Percentiles rank a stretch among this genome's conserved stretches.
phyloP scores from a whole-genome alignment of 2,113 vertebrate species.

The Gymnarchus niloticus region DNA sequence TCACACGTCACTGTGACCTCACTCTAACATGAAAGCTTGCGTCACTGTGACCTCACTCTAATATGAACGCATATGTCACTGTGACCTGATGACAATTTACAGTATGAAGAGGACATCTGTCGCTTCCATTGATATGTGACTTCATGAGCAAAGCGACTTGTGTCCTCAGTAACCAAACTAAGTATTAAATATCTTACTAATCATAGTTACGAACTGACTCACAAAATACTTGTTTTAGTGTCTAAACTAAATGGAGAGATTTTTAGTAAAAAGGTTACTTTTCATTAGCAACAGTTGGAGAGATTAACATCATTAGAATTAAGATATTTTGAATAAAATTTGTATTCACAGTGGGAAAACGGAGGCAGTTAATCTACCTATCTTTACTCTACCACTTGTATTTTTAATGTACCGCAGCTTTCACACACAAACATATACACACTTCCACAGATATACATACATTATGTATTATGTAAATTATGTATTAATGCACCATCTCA shows the following conservation, averaged over 20 bases:
- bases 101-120: neutral
- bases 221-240: no score
- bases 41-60: neutral
- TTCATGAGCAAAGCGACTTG: neutral
- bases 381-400: neutral
- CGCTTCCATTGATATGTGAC: neutral
- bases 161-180: neutral
- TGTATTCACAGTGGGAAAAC: neutral
- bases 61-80: neutral
- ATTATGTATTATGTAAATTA: no score
- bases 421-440: neutral
- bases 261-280: neutral
- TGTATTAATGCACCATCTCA: neutral
- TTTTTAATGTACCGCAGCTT: neutral
- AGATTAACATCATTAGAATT: neutral
- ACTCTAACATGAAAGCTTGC: no score
- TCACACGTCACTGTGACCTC: no score
- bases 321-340: neutral
- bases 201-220: neutral
- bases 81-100: neutral
- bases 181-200: neutral
- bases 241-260: neutral
- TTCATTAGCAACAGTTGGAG: neutral
- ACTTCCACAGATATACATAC: no score
- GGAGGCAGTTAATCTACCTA: neutral